Evolutionary conservation across 2,797 vertebrate genomes (phyloP).

Genomic region (Buceros bicornis): DNA sequence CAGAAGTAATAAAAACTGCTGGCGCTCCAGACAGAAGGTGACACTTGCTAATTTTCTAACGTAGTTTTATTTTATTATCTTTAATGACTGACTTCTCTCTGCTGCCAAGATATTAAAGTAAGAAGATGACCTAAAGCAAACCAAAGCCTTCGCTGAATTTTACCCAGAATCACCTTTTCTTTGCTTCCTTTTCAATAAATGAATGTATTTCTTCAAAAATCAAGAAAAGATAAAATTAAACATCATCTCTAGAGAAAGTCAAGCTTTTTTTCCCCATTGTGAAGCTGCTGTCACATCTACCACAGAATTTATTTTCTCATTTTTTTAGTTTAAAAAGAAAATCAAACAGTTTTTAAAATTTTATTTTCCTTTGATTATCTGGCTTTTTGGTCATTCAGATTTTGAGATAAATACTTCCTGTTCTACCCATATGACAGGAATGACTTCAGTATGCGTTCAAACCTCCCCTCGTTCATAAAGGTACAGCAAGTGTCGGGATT

Average conservation of each 20-base stretch:
- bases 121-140: not conserved
- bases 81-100: not conserved
- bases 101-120: not conserved
- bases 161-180: not conserved
- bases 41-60: not conserved
- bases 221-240: not conserved
- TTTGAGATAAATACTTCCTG: not conserved
- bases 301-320: not conserved
- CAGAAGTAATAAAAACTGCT: not conserved
- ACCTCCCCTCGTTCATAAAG: not conserved
- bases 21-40: not conserved
- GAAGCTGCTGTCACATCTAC: not conserved
- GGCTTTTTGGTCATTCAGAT: not conserved
- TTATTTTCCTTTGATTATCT: not conserved
- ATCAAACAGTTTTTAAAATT: fast-evolving
- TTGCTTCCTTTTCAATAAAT: not conserved
- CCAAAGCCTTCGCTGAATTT: not conserved
- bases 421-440: not conserved
- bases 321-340: not conserved
- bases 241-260: not conserved
- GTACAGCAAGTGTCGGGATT: not conserved
- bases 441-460: not conserved
- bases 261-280: not conserved
- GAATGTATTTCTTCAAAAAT: not conserved
- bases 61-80: not conserved